A percentile compares a stretch with the other conserved stretches of the same genome.
These are phyloP conservation scores for Columba janthina DNA, from an alignment of 2,113 vertebrate genomes.

Conservation along the genomic window DNA sequence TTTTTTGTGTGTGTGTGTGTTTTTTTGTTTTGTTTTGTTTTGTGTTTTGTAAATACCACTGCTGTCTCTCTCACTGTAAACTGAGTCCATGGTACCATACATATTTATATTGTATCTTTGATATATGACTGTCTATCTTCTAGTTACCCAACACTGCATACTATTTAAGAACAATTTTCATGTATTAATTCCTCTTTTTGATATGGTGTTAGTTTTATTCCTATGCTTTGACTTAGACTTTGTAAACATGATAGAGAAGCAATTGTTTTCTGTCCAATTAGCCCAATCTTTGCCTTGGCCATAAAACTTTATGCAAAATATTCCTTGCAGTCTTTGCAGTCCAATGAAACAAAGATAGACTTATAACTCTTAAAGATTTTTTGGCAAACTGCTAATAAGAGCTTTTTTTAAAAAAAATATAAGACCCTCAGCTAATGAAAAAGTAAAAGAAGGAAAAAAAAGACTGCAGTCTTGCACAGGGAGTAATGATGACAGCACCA, in stretches of 20 bases:
- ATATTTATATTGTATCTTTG: neutral
- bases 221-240: slow-evolving; percentile 42
- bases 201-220: slow-evolving; percentile 45
- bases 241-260: slow-evolving; percentile 66
- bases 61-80: neutral
- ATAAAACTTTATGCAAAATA: slow-evolving; percentile 77
- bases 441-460: slow-evolving; percentile 61
- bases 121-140: neutral
- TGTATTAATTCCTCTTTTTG: slow-evolving; percentile 12
- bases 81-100: neutral
- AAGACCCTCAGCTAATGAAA: slow-evolving; percentile 73
- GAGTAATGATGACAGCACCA: slow-evolving; percentile 77
- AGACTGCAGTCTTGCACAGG: slow-evolving; percentile 64
- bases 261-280: slow-evolving; percentile 79
- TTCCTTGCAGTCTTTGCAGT: slow-evolving; percentile 54
- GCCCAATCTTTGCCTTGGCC: slow-evolving; percentile 27
- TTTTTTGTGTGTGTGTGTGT: neutral
- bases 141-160: neutral
- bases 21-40: too few species aligned
- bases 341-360: slow-evolving; percentile 69
- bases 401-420: slow-evolving; percentile 21
- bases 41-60: neutral
- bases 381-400: slow-evolving; percentile 74
- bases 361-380: slow-evolving; percentile 71
- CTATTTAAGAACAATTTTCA: neutral